Evolutionary conservation across 1,140 invertebrate genomes (phyloP), one percentile per base, ranked within the genome.

Genomic region (Aphis gossypii): DNA sequence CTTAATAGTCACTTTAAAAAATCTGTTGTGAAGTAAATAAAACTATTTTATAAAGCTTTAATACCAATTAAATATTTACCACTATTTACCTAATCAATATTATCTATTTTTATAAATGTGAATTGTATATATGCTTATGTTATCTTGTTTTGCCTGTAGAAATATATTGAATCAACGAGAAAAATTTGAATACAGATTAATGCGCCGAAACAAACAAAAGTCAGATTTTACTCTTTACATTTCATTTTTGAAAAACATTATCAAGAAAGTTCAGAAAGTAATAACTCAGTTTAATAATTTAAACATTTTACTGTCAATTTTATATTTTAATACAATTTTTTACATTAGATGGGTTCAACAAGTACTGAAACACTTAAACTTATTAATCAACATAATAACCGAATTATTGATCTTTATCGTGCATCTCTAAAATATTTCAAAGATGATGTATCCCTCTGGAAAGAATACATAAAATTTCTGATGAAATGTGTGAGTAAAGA

Each of bases 401-500:
- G 82, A 4, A 93, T 93, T 46, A 30, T 38, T 9, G 35, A 11
- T 1, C 44, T 93, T 41, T 93, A 93, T 56, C 35, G 35, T 21
- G 35, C 92, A 3, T 35, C 82, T 84, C 92, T 93, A 30, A 93
- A 93, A 56, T 93, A 93, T 93, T 93, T 93, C 35, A 93, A 56
- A 38, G 48, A 84, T 54, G 92, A 93, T 41, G 7, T 93, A 21
- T 86, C 82, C 1, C 92, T 93, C 1, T 93, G 92, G 92, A 93
- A 86, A n/a, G 82, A 83, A 35, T 93, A 56, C n/a, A 83, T 93
- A 44, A 56, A 86, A 41, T 93, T 93, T 35, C 56, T 93, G 35
- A 41, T 93, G 14, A 86, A 86, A 56, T 35, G 4, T 25, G 90
- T 92, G 14, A 92, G 90, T 89, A 38, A 38, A 84, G 2, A 41